Evolutionary conservation across 1,140 invertebrate species (phyloP), one percentile per base, ranked within the genome.

Genomic region (Sitobion miscanthi): DNA sequence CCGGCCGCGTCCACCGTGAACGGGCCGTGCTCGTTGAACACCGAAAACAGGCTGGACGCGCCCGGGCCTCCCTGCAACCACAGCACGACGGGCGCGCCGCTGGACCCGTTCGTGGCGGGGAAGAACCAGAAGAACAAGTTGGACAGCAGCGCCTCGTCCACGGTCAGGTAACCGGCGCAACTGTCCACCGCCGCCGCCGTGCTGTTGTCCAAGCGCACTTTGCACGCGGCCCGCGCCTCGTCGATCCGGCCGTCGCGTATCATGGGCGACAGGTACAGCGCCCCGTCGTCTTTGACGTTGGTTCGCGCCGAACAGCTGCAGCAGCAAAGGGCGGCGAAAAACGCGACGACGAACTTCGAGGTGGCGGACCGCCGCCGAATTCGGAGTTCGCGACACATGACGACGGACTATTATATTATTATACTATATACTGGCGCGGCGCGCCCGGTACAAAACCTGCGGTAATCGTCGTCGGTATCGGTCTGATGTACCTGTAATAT

Each of bases 121-220:
- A n/a, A n/a, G n/a, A n/a, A 97, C 97, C 97, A 98, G 95, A 98
- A 97, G 95, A 97, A 98, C 94, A 97, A 94, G 95, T 97, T 97
- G 11, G 94, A 94, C 9, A 85, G 89, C 49, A 52, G 93, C 35
- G 85, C n/a, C 95, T 96, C 96, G 94, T 97, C 96, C 14, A 97
- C 96, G 4, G 97, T 97, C n/a, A 98, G 96, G 94, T 96, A 97
- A 25, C 97, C 97, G 57, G 97, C 96, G 94, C 97, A 96, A 94
- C 94, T 94, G 11, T 25, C 57, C 8, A 94, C 52, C 23, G n/a
- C 49, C 47, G 49, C 30, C 1, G 17, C 91, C 14, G 62, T 85
- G 54, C 54, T 47, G 3, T 93, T 88, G 11, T 91, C 30, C 20
- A 93, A 93, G 23, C n/a, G 86, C 9, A 94, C 94, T 87, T 90